These are phyloP conservation scores for Hirudo medicinalis DNA, from an alignment of 1,140 invertebrate species.

Conservation along the genomic window DNA sequence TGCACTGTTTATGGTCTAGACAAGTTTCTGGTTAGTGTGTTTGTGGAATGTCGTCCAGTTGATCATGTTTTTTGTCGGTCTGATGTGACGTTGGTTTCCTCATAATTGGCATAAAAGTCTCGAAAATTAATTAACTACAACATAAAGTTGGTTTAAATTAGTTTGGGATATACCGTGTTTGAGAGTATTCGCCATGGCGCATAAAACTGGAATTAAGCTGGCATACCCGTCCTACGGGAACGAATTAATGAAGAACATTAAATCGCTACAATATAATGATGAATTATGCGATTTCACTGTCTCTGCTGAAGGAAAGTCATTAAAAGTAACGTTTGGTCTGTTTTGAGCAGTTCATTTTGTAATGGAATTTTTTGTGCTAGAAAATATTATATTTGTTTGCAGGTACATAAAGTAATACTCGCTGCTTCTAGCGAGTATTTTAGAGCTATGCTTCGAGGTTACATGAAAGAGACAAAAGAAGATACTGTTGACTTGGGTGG, in stretches of 20 bases:
- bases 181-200: too few species aligned
- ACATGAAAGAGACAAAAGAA: slow-evolving; percentile 48
- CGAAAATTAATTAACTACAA: too few species aligned
- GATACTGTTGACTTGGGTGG: slow-evolving; percentile 59
- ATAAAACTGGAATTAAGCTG: slow-evolving; percentile 13
- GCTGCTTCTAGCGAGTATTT: slow-evolving; percentile 39
- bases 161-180: too few species aligned
- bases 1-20: too few species aligned
- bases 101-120: too few species aligned
- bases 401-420: slow-evolving; percentile 37
- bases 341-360: slow-evolving; percentile 9
- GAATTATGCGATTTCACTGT: slow-evolving; percentile 37
- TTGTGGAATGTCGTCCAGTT: too few species aligned
- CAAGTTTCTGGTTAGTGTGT: too few species aligned
- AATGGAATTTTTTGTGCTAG: background rate
- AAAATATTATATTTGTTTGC: background rate
- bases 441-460: slow-evolving; percentile 37
- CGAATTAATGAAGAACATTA: slow-evolving; percentile 30
- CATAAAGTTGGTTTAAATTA: too few species aligned
- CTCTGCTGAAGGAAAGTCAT: slow-evolving; percentile 32
- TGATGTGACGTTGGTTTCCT: too few species aligned
- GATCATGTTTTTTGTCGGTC: too few species aligned
- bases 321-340: slow-evolving; percentile 29
- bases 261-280: slow-evolving; percentile 28
- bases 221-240: slow-evolving; percentile 34